phyloP scores from a whole-genome alignment of 2,113 vertebrate genomes.

The Hypomesus transpacificus region DNA sequence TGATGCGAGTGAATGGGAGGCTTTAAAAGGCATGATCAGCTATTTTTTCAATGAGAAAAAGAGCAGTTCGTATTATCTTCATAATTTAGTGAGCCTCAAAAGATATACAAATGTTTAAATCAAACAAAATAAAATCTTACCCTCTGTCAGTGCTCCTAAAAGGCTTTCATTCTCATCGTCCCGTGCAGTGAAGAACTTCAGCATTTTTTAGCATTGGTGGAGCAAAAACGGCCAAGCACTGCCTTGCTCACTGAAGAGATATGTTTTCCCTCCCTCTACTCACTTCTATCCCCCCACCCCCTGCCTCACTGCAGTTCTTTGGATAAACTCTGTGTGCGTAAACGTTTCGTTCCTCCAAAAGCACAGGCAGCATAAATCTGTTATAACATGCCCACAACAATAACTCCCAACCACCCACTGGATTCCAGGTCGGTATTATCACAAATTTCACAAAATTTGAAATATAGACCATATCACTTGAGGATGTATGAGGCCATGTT shows the following conservation, averaged over 20 bases:
- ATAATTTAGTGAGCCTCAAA: neutral
- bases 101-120: neutral
- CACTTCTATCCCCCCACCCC: slow-evolving; percentile 6
- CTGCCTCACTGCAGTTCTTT: slow-evolving; percentile 64
- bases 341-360: slow-evolving; percentile 32
- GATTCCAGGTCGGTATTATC: too few species aligned
- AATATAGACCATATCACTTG: too few species aligned
- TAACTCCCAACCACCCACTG: too few species aligned
- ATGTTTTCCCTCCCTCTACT: slow-evolving; percentile 33
- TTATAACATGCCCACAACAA: too few species aligned
- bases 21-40: slow-evolving; percentile 57
- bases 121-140: slow-evolving; percentile 33
- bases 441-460: too few species aligned
- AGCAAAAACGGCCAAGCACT: slow-evolving; percentile 17
- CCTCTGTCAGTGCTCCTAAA: slow-evolving; percentile 61
- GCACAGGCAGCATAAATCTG: too few species aligned
- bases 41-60: slow-evolving; percentile 21
- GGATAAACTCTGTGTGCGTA: slow-evolving; percentile 64
- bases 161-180: slow-evolving; percentile 71
- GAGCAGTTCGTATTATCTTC: slow-evolving; percentile 25
- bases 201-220: slow-evolving; percentile 56
- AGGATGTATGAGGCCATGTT: too few species aligned
- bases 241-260: slow-evolving; percentile 39
- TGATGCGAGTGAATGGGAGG: slow-evolving; percentile 31
- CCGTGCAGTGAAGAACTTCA: slow-evolving; percentile 69